Conservation (phyloP, 2,888 invertebrate species). For the Nomada fabriciana region DNA sequence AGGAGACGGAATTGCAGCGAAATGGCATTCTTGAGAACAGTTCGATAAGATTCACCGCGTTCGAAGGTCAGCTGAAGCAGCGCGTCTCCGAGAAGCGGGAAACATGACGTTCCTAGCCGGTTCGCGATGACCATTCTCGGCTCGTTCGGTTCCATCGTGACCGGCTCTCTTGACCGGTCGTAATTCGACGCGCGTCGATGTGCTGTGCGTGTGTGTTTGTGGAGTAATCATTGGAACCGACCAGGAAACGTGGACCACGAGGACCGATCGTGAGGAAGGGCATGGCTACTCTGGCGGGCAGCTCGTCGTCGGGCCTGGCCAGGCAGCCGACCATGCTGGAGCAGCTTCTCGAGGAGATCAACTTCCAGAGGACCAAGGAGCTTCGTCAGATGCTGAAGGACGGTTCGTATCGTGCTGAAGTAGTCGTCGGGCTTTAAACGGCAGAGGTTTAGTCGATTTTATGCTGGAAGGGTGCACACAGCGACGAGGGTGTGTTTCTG, state of each 20-base stretch:
- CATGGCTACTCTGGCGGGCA: constrained; percentile 81
- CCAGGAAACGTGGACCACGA: constrained; percentile 26
- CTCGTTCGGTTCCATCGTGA: constrained; percentile 7
- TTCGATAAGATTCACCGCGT: not conserved
- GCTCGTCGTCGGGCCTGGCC: constrained; percentile 79
- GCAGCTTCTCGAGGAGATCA: constrained; percentile 95
- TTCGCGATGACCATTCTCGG: constrained; percentile 30
- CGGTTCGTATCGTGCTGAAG: constrained; percentile 84
- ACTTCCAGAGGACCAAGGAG: constrained; percentile 96
- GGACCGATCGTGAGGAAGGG: constrained; percentile 9
- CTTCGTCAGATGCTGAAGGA: constrained; percentile 95
- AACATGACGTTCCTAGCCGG: constrained; percentile 18
- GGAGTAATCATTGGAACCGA: not conserved
- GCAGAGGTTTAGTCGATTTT: not conserved
- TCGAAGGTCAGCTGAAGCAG: not conserved
- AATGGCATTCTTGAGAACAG: constrained; percentile 17
- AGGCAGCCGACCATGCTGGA: constrained; percentile 91
- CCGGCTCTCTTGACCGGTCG: constrained; percentile 36
- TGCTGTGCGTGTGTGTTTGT: not conserved
- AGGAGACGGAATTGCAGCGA: not conserved
- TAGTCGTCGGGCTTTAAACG: not conserved
- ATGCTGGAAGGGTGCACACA: not conserved
- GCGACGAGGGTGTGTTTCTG: constrained; percentile 36
- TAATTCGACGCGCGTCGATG: constrained; percentile 34
- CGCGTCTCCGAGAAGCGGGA: not conserved